A percentile compares a stretch with the other conserved stretches of the same genome.
Evolutionary conservation across 2,797 vertebrate species (phyloP).

Genomic region (Carapus acus): DNA sequence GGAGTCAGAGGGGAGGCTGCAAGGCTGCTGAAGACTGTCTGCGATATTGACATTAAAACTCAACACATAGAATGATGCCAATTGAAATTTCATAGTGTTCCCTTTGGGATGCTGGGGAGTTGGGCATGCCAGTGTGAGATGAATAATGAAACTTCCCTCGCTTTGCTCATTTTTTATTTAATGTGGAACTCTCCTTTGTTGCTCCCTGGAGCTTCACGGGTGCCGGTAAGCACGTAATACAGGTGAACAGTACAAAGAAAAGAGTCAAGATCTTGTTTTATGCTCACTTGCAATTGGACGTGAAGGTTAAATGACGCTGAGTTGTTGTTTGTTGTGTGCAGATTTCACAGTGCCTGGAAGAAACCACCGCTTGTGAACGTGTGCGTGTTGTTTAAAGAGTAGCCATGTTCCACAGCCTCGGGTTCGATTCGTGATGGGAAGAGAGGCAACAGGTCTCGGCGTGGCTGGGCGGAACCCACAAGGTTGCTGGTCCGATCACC

Average conservation of each 20-base stretch:
- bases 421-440: no score
- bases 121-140: conserved; percentile 72
- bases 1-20: conserved; percentile 74
- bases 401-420: no score
- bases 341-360: conserved; percentile 23
- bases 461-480: no score
- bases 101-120: conserved; percentile 71
- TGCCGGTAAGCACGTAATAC: conserved; percentile 52
- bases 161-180: conserved; percentile 75
- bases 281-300: conserved; percentile 42
- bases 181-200: conserved; percentile 74
- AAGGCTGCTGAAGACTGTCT: conserved; percentile 69
- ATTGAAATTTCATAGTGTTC: conserved; percentile 79
- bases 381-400: no score
- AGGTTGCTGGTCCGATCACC: no score
- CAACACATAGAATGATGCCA: conserved; percentile 78
- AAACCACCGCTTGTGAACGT: no score
- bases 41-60: conserved; percentile 81
- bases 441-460: no score
- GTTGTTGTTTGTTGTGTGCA: conserved; percentile 46
- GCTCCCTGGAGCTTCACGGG: conserved; percentile 57
- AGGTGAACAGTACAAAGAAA: conserved; percentile 59
- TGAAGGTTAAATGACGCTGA: conserved; percentile 66
- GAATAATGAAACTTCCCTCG: conserved; percentile 74
- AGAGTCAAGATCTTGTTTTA: conserved; percentile 45